Evolutionary conservation across 2,888 invertebrate species (phyloP).

Genomic region (Deroplatys truncata): DNA sequence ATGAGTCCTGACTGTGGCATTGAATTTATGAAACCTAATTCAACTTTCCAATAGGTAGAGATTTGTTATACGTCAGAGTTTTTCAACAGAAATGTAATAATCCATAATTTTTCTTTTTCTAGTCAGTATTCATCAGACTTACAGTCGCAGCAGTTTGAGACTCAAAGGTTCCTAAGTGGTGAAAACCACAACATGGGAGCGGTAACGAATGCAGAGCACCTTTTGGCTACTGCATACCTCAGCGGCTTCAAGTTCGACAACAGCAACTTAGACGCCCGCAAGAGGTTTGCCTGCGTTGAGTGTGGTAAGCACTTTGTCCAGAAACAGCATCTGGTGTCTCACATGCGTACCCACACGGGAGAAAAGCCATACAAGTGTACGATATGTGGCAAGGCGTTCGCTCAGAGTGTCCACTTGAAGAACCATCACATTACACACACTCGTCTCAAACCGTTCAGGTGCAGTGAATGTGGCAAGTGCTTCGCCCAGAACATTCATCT

Average conservation of each 20-base stretch:
- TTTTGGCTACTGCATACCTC: not conserved
- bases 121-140: not conserved
- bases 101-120: not conserved
- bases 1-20: too few species aligned
- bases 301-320: constrained; percentile 6
- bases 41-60: too few species aligned
- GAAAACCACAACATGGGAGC: not conserved
- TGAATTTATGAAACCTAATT: too few species aligned
- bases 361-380: not conserved
- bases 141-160: not conserved
- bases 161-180: not conserved
- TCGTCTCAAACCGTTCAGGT: not conserved
- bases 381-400: not conserved
- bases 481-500: constrained; percentile 7
- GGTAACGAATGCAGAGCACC: not conserved
- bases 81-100: too few species aligned
- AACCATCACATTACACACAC: constrained; percentile 9
- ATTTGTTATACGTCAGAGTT: too few species aligned
- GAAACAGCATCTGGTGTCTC: constrained; percentile 8
- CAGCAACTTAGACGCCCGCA: not conserved
- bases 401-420: constrained; percentile 1
- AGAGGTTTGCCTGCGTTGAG: not conserved
- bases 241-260: not conserved
- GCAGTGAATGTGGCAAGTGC: constrained; percentile 8
- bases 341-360: constrained; percentile 4